Base-by-base conservation (phyloP, 2,888 invertebrate species). In the Gari tellinella region DNA sequence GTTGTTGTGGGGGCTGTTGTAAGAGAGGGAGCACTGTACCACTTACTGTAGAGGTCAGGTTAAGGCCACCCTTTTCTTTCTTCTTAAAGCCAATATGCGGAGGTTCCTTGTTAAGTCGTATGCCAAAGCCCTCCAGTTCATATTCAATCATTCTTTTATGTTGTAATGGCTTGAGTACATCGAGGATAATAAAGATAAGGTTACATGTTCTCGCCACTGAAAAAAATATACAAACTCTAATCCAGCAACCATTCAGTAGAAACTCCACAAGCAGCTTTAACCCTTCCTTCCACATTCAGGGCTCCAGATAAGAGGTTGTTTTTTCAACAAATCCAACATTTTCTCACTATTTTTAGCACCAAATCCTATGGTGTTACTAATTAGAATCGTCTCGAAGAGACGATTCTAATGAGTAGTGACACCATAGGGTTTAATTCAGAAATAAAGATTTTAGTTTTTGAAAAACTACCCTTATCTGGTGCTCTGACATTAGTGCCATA, bases 21-120 rank as follows among this genome's bases (percentile, higher is more conserved):
- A n/a, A n/a, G n/a, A n/a, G n/a, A n/a, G n/a, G n/a, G n/a, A n/a
- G n/a, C n/a, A n/a, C 10, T 31, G 31, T 31, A 31, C 5, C 31
- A 63, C 89, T 77, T 82, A 91, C 92, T 57, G 89, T 86, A 48
- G 88, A 76, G 17, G 89, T 90, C 1, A 99, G 94, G 93, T 99
- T 99, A 61, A 99, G 95, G 45, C 99, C 99, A 77, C 99, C 99
- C 93, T 99, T 99, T 87, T 99, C 99, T 94, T 99, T 99, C 92
- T 95, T 96, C 87, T 97, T 95, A 92, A 97, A 99, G 80, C 95
- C 95, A 90, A 99, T 99, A 92, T 99, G 99, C 25, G 99, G 99
- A 5, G 99, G 99, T 84, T 96, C 95, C 91, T 99, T 98, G 92
- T 99, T 99, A 12, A 94, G 94, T 76, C 99, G 94, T 62, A 99